Conservation (phyloP, 1,140 invertebrate species). For the Pantala flavescens region DNA sequence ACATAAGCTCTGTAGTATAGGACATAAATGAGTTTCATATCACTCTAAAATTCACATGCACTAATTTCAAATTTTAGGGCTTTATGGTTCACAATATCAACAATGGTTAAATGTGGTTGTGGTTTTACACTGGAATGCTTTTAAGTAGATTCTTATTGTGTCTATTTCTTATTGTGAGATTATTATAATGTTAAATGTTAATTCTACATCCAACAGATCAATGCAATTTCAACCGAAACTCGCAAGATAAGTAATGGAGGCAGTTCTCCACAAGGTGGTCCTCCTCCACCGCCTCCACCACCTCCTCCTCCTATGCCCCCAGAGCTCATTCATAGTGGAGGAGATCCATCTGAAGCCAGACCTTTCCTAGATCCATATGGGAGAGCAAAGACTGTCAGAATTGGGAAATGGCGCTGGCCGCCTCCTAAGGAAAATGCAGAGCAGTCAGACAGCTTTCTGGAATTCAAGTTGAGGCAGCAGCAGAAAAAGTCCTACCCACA, state of each 20-base stretch:
- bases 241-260: neutral
- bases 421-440: conserved; percentile 68
- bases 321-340: conserved; percentile 40
- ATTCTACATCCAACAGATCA: neutral
- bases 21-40: no score
- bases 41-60: no score
- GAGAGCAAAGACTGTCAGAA: conserved; percentile 85
- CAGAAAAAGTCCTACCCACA: conserved; percentile 66
- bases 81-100: no score
- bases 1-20: no score
- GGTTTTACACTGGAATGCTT: no score
- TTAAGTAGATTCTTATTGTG: no score
- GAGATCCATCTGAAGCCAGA: conserved; percentile 61
- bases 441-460: conserved; percentile 65
- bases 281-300: conserved; percentile 53
- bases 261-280: neutral
- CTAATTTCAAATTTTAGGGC: no score
- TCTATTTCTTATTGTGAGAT: no score
- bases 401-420: conserved; percentile 95
- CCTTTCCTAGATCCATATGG: conserved; percentile 86
- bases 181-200: no score
- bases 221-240: neutral
- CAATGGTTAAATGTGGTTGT: no score
- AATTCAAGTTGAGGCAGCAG: conserved; percentile 75
- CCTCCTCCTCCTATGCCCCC: conserved; percentile 75